Evolutionary conservation across 2,113 vertebrate genomes (phyloP).

Genomic region (Eclectus roratus): DNA sequence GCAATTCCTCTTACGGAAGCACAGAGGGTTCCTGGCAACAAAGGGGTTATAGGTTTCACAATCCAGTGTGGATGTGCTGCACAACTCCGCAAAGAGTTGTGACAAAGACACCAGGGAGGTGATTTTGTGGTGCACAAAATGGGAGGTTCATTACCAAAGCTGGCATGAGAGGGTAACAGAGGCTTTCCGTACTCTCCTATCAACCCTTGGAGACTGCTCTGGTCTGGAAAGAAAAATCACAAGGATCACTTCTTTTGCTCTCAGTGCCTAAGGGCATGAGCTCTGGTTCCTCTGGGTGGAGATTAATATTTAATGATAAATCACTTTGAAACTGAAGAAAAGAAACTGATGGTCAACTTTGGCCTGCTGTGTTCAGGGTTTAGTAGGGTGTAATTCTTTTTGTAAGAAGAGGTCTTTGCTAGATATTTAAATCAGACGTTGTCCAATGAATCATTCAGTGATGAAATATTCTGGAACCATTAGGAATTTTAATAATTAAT

Average conservation of each 20-base stretch:
- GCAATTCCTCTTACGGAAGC: rapidly evolving
- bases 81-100: background rate
- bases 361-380: background rate
- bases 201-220: background rate
- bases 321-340: background rate
- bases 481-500: conserved; percentile 14
- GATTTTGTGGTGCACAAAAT: background rate
- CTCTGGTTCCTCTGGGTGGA: background rate
- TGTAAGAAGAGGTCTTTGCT: background rate
- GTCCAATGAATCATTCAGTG: conserved; percentile 13
- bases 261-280: background rate
- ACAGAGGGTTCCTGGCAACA: background rate
- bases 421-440: background rate
- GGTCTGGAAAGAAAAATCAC: background rate
- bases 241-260: background rate
- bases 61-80: rapidly evolving
- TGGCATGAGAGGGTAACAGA: background rate
- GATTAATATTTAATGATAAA: conserved; percentile 3
- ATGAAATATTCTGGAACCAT: conserved; percentile 22
- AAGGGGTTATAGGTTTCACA: background rate
- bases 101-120: background rate
- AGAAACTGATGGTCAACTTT: background rate
- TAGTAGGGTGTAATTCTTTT: background rate
- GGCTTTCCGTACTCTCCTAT: background rate
- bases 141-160: background rate